Conservation (phyloP, 1,140 invertebrate genomes). For the Drosophila fuyamai region DNA sequence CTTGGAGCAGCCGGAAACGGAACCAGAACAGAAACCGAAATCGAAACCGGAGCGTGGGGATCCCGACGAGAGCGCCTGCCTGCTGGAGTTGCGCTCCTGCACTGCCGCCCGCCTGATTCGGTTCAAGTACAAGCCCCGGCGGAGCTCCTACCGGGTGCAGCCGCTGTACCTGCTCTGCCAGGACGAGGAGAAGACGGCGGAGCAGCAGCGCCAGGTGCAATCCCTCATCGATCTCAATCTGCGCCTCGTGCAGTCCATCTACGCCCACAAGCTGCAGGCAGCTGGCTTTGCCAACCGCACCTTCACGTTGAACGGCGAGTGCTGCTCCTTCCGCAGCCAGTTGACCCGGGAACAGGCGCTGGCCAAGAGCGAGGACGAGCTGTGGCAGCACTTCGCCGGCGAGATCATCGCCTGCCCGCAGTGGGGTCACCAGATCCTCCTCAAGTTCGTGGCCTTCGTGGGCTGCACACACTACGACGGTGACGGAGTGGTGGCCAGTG, state of each 20-base stretch:
- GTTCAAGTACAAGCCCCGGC: constrained; percentile 46
- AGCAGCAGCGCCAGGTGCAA: constrained; percentile 75
- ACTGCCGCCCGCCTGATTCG: constrained; percentile 34
- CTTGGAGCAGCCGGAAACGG: constrained; percentile 17
- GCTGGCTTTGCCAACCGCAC: constrained; percentile 92
- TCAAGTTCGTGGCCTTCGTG: constrained; percentile 95
- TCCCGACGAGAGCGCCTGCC: constrained; percentile 8
- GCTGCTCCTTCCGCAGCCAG: constrained; percentile 89
- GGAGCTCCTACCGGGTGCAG: constrained; percentile 85
- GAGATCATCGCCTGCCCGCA: constrained; percentile 89
- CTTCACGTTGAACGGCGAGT: constrained; percentile 90
- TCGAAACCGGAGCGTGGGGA: no score
- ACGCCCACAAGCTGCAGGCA: constrained; percentile 94
- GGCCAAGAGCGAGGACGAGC: constrained; percentile 90
- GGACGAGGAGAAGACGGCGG: constrained; percentile 85
- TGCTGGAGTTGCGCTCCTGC: constrained; percentile 55
- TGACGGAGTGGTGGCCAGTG: constrained; percentile 85
- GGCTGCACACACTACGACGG: constrained; percentile 93
- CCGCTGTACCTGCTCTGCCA: constrained; percentile 91
- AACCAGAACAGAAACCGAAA: no score
- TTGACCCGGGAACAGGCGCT: constrained; percentile 90
- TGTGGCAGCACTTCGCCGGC: constrained; percentile 94
- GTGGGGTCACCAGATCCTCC: constrained; percentile 86
- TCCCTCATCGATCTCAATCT: constrained; percentile 91
- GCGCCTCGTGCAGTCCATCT: constrained; percentile 93